Conservation (phyloP, 2,113 vertebrate species). For the Callithrix jacchus region DNA sequence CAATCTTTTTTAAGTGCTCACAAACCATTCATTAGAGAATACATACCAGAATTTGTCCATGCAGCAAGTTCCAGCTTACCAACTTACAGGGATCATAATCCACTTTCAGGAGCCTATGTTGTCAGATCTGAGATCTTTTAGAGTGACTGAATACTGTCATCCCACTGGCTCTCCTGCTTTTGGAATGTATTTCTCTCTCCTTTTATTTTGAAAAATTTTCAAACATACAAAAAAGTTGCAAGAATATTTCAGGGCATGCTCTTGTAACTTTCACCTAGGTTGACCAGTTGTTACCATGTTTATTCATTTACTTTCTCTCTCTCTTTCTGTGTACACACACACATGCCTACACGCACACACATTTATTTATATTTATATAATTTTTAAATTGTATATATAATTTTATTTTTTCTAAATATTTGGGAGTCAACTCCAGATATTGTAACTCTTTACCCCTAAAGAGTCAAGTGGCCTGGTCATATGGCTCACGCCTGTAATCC, state of each 20-base stretch:
- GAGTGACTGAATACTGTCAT: background rate
- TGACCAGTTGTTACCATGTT: background rate
- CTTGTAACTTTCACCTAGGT: background rate
- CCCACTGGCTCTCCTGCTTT: background rate
- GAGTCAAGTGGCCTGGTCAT: too few species aligned
- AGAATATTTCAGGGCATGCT: background rate
- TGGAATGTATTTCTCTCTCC: background rate
- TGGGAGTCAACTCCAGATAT: background rate
- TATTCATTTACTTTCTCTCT: background rate
- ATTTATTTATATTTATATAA: background rate
- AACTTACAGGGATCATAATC: too few species aligned
- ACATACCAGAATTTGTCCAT: background rate
- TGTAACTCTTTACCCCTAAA: background rate
- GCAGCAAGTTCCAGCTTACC: background rate
- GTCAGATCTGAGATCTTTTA: background rate
- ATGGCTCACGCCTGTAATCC: too few species aligned
- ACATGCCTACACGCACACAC: too few species aligned
- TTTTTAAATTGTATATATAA: background rate
- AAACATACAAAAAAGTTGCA: background rate
- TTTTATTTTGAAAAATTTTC: constrained; percentile 13
- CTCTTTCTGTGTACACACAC: background rate
- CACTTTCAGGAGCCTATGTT: background rate
- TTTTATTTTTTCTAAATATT: background rate
- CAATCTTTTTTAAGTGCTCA: background rate
- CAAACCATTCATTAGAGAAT: background rate